Base-by-base conservation (phyloP, 2,113 vertebrate species). In the Archocentrus centrarchus region DNA sequence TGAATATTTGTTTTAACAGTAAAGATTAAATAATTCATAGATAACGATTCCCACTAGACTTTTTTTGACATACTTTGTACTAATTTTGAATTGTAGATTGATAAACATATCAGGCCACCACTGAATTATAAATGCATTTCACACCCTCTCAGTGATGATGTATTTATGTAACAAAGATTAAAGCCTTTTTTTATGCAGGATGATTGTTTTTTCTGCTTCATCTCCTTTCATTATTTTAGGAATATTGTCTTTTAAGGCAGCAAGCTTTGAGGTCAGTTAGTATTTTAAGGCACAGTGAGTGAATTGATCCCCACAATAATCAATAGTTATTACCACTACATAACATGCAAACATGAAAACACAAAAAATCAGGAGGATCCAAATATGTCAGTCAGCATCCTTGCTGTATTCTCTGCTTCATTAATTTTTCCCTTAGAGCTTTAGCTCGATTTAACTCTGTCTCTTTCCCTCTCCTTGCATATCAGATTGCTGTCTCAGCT, bases 401-500 rank as follows among this genome's bases (percentile, higher is more conserved):
- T 41, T 17, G 2, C 4, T 50, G 4, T 61, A 55, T 27, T 53
- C 66, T 53, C 66, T 53, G 27, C 27, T n/a, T 73, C 27, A 53
- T 35, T 73, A n/a, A 53, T 73, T 73, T 53, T 2, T 27, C 47
- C 66, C 68, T 47, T 32, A 73, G 0, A 1, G 47, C 47, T 73
- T 73, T 73, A 30, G 47, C 68, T 39, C 2, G 0, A 13, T 24
- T 55, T 75, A 15, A 57, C 10, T 14, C 20, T 20, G 10, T 44
- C 55, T 63, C 24, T 24, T 59, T 9, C 7, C 24, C 0, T 82
- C 55, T 70, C 50, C 1, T 77, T 3, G 2, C 30, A 13, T 81
- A 57, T 27, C 77, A 99, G 98, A 92, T 96, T 99, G 88, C 92
- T 99, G 83, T 96, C 96, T 79, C 98, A 99, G 77, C 94, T 99